These are phyloP conservation scores for Frankliniella fusca DNA, from an alignment of 2,888 invertebrate genomes.

Conservation along the genomic window DNA sequence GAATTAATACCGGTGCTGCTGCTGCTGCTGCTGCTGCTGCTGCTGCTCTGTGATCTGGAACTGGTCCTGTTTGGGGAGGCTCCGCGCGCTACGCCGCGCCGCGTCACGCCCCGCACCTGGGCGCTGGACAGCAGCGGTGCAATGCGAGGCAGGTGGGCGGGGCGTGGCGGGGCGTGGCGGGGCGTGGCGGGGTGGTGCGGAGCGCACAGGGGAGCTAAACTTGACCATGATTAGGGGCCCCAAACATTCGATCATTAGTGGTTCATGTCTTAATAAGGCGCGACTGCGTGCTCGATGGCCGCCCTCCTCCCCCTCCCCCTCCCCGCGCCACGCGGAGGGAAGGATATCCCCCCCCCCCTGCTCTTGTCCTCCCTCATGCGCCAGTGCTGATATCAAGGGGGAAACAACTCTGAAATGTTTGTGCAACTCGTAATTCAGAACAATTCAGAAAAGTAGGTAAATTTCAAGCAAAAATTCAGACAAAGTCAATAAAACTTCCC, in stretches of 20 bases:
- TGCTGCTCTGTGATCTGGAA: background rate
- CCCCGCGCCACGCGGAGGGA: too few species aligned
- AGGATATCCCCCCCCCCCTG: background rate
- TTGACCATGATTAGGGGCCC: background rate
- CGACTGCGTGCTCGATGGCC: background rate
- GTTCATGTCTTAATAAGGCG: constrained; percentile 9
- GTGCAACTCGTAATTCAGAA: too few species aligned
- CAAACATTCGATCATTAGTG: background rate
- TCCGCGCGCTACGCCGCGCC: background rate
- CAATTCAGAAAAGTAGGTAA: too few species aligned
- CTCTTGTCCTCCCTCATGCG: background rate
- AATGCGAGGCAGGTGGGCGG: background rate
- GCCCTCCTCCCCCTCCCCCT: too few species aligned
- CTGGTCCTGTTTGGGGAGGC: background rate
- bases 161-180: too few species aligned
- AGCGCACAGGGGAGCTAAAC: constrained; percentile 7
- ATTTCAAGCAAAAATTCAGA: too few species aligned
- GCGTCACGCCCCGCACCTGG: background rate
- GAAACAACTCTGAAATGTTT: too few species aligned
- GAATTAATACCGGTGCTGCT: constrained; percentile 4
- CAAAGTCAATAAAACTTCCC: too few species aligned
- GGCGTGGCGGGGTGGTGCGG: background rate
- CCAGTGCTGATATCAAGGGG: too few species aligned
- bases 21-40: background rate
- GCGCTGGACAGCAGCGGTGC: background rate